These are phyloP conservation scores for Rallus crepitans DNA, from an alignment of 2,797 vertebrate species.

Conservation along the genomic window DNA sequence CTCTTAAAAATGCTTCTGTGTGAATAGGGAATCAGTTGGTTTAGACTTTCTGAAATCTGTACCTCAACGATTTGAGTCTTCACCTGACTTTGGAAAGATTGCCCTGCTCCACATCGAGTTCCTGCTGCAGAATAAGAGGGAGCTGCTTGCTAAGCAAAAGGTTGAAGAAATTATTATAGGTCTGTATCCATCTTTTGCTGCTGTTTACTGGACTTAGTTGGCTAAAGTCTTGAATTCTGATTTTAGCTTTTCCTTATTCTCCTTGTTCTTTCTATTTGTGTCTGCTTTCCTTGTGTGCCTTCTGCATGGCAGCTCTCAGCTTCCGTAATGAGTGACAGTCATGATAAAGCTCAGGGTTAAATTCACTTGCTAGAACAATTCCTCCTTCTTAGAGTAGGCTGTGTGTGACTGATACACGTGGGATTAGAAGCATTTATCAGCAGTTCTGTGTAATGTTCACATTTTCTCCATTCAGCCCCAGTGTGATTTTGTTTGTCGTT, in stretches of 20 bases:
- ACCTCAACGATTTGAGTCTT: constrained; percentile 86
- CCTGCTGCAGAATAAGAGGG: constrained; percentile 88
- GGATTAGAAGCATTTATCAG: not conserved
- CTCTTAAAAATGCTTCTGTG: constrained; percentile 57
- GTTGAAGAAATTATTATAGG: constrained; percentile 89
- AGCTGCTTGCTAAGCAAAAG: constrained; percentile 88
- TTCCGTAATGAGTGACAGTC: not conserved
- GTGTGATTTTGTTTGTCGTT: not conserved
- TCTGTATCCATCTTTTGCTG: constrained; percentile 68
- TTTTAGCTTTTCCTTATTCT: not conserved
- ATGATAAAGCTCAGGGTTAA: not conserved
- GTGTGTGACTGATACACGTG: not conserved
- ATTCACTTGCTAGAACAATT: not conserved
- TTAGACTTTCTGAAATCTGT: constrained; percentile 88
- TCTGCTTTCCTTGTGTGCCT: not conserved
- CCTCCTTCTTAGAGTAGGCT: not conserved
- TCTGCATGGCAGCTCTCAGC: not conserved
- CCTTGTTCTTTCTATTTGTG: not conserved
- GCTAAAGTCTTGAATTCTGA: not conserved
- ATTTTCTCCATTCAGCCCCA: not conserved
- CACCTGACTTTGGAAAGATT: constrained; percentile 85
- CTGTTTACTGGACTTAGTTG: constrained; percentile 1
- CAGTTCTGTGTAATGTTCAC: not conserved
- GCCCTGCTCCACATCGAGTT: constrained; percentile 87
- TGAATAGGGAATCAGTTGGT: constrained; percentile 85